Evolutionary conservation across 2,888 invertebrate species (phyloP).

Genomic region (Embidobia sp.): DNA sequence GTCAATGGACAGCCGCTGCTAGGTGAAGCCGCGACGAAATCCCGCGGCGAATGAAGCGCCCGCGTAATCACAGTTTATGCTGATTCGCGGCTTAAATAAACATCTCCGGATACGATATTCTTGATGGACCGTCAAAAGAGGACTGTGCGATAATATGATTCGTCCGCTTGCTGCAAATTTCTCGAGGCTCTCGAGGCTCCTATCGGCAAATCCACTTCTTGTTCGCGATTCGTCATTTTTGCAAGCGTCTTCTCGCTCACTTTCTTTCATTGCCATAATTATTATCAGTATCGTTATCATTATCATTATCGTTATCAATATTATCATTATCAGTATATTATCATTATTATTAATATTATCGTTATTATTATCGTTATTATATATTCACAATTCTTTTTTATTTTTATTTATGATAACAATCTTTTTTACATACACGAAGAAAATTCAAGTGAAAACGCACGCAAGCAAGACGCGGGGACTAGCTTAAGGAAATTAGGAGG

Average conservation of each 20-base stretch:
- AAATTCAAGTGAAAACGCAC: no score
- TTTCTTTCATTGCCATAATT: conserved; percentile 4
- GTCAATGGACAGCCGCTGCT: conserved; percentile 55
- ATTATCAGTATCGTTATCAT: conserved; percentile 9
- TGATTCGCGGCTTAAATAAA: conserved; percentile 76
- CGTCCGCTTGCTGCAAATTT: conserved; percentile 69
- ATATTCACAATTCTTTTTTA: no score
- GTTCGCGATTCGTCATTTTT: conserved; percentile 29
- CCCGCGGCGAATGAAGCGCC: conserved; percentile 53
- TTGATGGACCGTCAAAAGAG: conserved; percentile 69
- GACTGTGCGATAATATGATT: conserved; percentile 70
- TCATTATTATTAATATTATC: conserved; percentile 4
- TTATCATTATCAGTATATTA: conserved; percentile 1
- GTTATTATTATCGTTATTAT: conserved; percentile 6
- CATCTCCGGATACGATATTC: conserved; percentile 71
- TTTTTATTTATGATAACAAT: conserved; percentile 9
- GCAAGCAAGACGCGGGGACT: conserved; percentile 30
- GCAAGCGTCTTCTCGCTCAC: conserved; percentile 25
- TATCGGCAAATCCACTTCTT: conserved; percentile 63
- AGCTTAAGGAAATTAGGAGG: conserved; percentile 39
- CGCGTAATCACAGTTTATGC: conserved; percentile 78
- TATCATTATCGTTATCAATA: background rate
- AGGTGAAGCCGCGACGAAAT: conserved; percentile 26
- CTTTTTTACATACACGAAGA: no score
- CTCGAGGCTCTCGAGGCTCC: conserved; percentile 64